These are phyloP conservation scores for Physeter macrocephalus DNA, from an alignment of 2,113 vertebrate species.

Conservation along the genomic window DNA sequence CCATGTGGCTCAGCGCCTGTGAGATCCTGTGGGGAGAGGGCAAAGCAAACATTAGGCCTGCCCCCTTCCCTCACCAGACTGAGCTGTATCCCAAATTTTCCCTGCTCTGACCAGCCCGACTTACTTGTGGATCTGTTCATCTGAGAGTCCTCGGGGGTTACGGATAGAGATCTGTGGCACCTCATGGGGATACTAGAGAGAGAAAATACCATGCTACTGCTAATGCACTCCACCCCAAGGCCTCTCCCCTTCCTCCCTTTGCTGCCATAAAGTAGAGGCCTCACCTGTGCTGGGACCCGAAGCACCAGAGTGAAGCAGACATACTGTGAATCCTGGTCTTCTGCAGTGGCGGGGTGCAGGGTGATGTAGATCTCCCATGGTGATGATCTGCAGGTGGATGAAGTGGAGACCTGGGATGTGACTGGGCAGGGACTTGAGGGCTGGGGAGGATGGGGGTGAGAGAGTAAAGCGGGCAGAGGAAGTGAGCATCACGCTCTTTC, in stretches of 20 bases:
- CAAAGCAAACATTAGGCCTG: neutral
- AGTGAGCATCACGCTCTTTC: neutral
- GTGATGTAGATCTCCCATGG: conserved; percentile 89
- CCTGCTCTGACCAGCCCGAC: neutral
- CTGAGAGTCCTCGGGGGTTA: conserved; percentile 93
- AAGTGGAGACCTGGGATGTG: conserved; percentile 1
- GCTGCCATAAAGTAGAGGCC: neutral
- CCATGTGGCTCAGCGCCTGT: conserved; percentile 74
- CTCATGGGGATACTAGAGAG: conserved; percentile 80
- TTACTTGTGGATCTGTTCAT: conserved; percentile 94
- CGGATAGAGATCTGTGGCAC: conserved; percentile 86
- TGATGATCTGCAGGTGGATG: conserved; percentile 77
- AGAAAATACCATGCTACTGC: neutral
- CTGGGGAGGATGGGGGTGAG: neutral
- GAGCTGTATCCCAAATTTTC: neutral
- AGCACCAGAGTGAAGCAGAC: conserved; percentile 91
- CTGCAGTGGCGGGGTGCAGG: conserved; percentile 91
- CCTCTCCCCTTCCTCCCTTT: neutral
- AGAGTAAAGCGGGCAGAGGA: neutral
- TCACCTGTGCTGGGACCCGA: conserved; percentile 88
- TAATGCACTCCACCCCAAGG: neutral
- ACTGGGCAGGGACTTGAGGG: neutral
- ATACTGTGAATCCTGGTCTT: conserved; percentile 93
- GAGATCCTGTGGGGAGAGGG: conserved; percentile 76
- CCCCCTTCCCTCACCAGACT: neutral